Evolutionary conservation across 2,797 vertebrate species (phyloP).

Genomic region (Halcyon leucocephala): DNA sequence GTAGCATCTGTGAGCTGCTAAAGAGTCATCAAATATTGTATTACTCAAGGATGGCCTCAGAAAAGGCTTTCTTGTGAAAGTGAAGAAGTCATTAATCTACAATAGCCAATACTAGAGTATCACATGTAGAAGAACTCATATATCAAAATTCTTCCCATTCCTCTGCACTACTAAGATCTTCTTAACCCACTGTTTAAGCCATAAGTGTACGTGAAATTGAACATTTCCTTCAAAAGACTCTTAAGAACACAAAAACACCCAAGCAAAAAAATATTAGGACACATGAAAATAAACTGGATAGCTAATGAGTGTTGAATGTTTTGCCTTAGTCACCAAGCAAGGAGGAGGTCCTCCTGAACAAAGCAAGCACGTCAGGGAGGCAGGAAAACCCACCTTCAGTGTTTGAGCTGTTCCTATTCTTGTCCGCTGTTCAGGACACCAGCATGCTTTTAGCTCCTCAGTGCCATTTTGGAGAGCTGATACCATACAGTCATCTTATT

Average conservation of each 20-base stretch:
- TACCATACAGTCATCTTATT: neutral
- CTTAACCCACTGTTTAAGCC: neutral
- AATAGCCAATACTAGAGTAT: neutral
- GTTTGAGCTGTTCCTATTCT: neutral
- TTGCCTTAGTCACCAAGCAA: neutral
- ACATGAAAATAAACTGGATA: neutral
- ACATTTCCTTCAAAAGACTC: neutral
- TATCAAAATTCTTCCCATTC: neutral
- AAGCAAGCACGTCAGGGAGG: neutral
- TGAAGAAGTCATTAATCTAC: neutral
- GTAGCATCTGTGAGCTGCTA: neutral
- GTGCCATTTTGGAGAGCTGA: neutral
- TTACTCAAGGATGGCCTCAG: neutral
- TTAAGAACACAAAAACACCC: neutral
- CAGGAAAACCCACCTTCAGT: rapidly evolving
- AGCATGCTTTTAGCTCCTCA: neutral
- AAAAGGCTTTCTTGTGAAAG: neutral
- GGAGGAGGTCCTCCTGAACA: neutral
- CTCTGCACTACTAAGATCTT: neutral
- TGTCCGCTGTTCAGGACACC: neutral
- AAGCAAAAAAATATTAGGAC: neutral
- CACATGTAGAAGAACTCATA: neutral
- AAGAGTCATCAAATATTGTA: neutral
- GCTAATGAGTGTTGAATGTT: neutral
- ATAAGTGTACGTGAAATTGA: neutral